Evolutionary conservation across 1,140 invertebrate species (phyloP).

Genomic region (Globodera rostochiensis): DNA sequence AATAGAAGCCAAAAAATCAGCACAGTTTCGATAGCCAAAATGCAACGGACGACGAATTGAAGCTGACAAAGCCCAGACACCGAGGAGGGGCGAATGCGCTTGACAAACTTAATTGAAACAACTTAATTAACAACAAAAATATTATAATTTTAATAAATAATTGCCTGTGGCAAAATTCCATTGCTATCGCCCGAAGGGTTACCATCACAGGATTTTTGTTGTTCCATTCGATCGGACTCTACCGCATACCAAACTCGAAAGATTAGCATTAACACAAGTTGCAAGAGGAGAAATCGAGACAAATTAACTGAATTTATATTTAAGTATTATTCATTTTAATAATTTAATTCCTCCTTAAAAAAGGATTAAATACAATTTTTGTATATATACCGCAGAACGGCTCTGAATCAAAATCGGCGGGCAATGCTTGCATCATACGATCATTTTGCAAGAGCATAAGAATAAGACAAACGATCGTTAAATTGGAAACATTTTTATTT

Average conservation of each 20-base stretch:
- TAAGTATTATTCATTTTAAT: background rate
- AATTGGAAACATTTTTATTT: background rate
- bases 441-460: conserved; percentile 16
- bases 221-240: background rate
- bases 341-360: background rate
- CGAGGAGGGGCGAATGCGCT: background rate
- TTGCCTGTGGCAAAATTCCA: conserved; percentile 11
- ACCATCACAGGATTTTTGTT: background rate
- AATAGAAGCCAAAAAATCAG: conserved; percentile 15
- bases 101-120: background rate
- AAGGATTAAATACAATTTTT: background rate
- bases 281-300: conserved; percentile 25
- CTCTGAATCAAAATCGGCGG: conserved; percentile 23
- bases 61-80: background rate
- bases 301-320: background rate
- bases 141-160: background rate
- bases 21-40: conserved; percentile 22
- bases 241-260: conserved; percentile 18
- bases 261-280: conserved; percentile 13
- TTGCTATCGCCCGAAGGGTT: background rate
- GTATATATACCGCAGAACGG: conserved; percentile 14
- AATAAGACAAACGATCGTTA: conserved; percentile 9
- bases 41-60: background rate
- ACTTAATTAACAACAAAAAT: background rate
- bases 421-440: conserved; percentile 6